These are phyloP conservation scores for Orchesella flavescens DNA, from an alignment of 2,888 invertebrate species.

Conservation along the genomic window DNA sequence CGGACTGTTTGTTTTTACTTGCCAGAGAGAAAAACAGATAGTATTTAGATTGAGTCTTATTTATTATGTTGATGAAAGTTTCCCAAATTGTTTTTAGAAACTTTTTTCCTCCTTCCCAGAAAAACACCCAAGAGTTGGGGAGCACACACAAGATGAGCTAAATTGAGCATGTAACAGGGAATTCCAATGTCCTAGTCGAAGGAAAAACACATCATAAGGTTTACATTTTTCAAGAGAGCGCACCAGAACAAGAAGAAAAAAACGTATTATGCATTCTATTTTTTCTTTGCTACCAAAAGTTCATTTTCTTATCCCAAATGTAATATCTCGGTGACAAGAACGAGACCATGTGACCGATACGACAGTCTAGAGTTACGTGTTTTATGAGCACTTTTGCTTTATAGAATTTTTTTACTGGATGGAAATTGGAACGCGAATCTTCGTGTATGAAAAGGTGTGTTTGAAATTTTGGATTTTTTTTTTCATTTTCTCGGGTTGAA, in stretches of 20 bases:
- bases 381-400: constrained; percentile 30
- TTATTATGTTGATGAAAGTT: constrained; percentile 48
- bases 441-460: too few relatives aligned
- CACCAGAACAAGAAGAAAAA: too few relatives aligned
- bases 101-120: constrained; percentile 1
- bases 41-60: constrained; percentile 47
- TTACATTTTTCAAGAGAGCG: not conserved
- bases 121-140: constrained; percentile 19
- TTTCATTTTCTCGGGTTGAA: constrained; percentile 30
- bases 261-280: constrained; percentile 5
- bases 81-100: constrained; percentile 45
- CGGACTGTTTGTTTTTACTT: constrained; percentile 43
- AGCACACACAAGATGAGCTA: constrained; percentile 8
- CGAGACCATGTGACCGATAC: constrained; percentile 15
- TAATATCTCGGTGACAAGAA: constrained; percentile 29
- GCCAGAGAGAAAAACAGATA: constrained; percentile 34
- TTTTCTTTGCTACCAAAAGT: not conserved
- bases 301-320: constrained; percentile 29
- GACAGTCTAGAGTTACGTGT: constrained; percentile 13
- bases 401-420: constrained; percentile 35
- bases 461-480: constrained; percentile 14
- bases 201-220: not conserved
- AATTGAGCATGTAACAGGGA: constrained; percentile 27
- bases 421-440: constrained; percentile 22
- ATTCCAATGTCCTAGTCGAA: too few relatives aligned